phyloP scores from a whole-genome alignment of 2,113 vertebrate species.

The Chiloscyllium plagiosum region DNA sequence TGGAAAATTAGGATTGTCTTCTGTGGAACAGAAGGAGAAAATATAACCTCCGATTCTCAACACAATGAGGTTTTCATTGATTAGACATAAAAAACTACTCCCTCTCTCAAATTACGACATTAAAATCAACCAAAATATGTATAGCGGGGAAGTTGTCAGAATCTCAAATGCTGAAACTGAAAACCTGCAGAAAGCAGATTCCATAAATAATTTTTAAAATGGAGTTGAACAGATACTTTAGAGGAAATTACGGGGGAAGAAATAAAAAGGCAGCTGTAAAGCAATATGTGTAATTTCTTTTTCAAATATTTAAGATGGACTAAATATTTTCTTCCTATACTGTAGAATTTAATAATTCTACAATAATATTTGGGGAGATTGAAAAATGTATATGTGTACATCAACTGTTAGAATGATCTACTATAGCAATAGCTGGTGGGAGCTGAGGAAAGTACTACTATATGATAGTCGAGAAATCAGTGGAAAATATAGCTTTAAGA shows the following conservation, averaged over 20 bases:
- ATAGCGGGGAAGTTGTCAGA: too few species aligned
- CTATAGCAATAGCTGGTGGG: not conserved
- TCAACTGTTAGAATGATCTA: not conserved
- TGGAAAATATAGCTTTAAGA: not conserved
- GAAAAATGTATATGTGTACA: not conserved
- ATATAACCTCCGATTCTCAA: not conserved
- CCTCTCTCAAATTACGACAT: too few species aligned
- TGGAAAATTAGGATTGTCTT: too few species aligned
- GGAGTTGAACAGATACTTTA: too few species aligned
- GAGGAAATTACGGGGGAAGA: too few species aligned
- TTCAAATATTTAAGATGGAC: too few species aligned
- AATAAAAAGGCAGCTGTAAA: too few species aligned
- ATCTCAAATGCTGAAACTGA: too few species aligned
- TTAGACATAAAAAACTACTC: not conserved
- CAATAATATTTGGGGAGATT: not conserved
- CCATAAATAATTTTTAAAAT: too few species aligned
- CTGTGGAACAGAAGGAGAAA: not conserved
- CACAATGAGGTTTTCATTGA: not conserved
- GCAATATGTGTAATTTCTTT: too few species aligned
- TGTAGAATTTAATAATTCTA: not conserved
- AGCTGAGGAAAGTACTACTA: not conserved
- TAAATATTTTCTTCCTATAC: not conserved
- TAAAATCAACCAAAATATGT: not conserved
- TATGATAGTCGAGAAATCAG: not conserved
- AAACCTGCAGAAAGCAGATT: too few species aligned